Evolutionary conservation across 2,113 vertebrate species (phyloP).

Genomic region (Melanotaenia duboulayi): DNA sequence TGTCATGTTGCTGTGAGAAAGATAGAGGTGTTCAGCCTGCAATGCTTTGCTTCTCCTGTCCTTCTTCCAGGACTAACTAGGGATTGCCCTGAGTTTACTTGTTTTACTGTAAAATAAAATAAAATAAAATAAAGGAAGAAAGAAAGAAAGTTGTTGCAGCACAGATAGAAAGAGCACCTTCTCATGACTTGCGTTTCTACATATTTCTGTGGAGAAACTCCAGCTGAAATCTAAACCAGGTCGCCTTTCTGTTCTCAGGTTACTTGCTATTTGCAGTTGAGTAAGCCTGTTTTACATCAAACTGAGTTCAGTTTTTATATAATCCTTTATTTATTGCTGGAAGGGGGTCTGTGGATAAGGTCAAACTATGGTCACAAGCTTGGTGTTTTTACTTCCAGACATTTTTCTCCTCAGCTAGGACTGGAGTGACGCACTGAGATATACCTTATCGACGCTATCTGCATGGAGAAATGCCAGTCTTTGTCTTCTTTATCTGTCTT

Average conservation of each 20-base stretch:
- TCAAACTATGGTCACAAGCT: background rate
- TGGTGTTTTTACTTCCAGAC: background rate
- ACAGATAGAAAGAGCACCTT: background rate
- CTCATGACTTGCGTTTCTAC: conserved; percentile 24
- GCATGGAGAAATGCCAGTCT: conserved; percentile 45
- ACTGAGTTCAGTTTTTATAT: background rate
- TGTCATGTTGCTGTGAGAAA: conserved; percentile 22
- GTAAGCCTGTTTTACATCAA: conserved; percentile 1
- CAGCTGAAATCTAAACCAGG: conserved; percentile 4
- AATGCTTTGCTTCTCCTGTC: conserved; percentile 26
- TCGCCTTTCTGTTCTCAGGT: background rate
- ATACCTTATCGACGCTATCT: conserved; percentile 12
- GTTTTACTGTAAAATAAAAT: conserved; percentile 44
- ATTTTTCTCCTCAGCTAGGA: background rate
- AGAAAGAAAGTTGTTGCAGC: conserved; percentile 19
- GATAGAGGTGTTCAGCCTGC: conserved; percentile 22
- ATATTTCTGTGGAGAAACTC: conserved; percentile 9
- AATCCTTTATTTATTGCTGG: background rate
- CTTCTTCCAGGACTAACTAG: conserved; percentile 48
- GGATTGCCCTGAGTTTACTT: conserved; percentile 57
- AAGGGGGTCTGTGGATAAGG: background rate
- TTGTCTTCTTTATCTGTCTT: conserved; percentile 56
- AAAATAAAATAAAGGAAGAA: too few relatives aligned
- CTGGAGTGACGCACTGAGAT: conserved; percentile 8
- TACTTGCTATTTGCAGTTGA: background rate